Base-by-base conservation (phyloP, 2,888 invertebrate species). In the Eurytoma adleriae region DNA sequence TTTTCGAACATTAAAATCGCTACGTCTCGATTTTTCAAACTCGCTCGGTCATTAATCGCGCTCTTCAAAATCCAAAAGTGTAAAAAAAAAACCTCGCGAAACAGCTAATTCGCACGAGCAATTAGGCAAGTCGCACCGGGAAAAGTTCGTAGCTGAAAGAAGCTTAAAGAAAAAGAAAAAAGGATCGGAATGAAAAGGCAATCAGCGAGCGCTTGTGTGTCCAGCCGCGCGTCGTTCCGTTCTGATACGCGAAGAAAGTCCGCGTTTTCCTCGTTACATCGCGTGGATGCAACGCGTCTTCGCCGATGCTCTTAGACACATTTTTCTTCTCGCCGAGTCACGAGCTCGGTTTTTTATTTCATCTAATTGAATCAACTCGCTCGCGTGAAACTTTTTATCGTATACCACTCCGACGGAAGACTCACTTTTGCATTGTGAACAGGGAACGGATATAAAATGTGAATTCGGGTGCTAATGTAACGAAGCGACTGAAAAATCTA, bases 231-330 rank as follows among this genome's bases (percentile, higher is more conserved):
- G 73, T 78, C 85, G 89, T 88, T 88, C 86, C 88, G 87, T 85
- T 85, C 89, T 88, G 84, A 88, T 88, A 88, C 81, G n/a, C 85
- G 85, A 86, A 85, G 87, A 88, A 87, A 88, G 87, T 86, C 82
- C 54, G 20, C 57, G 71, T 70, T 79, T 70, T 73, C 79, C 82
- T 80, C 80, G 79, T 83, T 75, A 76, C 52, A 40, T 40, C 10
- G 40, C 40, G 40, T 40, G 40, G 40, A 40, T 40, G 40, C 40
- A 40, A 40, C 40, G 7, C 40, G 7, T 40, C 40, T 40, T 40
- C 40, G 40, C 40, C 40, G 10, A 10, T 24, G 24, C 10, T 40
- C 7, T 40, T 40, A 40, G 40, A 40, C 40, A 40, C 40, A 40
- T 40, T 40, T 40, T 40, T 40, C 40, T 62, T 85, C 83, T 10